Base-by-base conservation (phyloP, 2,113 vertebrate genomes). In the Alethe diademata region DNA sequence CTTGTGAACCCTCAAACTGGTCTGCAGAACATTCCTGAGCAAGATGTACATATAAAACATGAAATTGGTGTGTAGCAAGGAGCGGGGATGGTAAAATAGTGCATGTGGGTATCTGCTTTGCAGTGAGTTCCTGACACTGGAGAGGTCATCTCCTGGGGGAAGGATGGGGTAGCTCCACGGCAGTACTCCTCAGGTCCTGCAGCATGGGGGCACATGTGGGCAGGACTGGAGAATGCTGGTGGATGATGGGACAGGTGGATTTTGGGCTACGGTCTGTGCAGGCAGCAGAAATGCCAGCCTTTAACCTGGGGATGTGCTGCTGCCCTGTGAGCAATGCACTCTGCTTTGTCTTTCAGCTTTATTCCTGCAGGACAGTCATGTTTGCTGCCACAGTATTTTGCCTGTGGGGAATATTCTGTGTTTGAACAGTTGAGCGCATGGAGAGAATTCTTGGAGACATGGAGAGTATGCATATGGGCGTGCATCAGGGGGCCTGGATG, bases 401-500 rank as follows among this genome's bases (percentile, higher is more conserved):
- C 71, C 89, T 50, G 33, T 72, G 70, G 92, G 82, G 57, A 93
- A 81, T 88, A 53, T 40, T 72, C 43, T 24, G 3, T 58, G n/a
- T 88, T 79, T 64, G 88, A 83, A 78, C 88, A 80, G 60, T 76
- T 86, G 75, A 92, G 62, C 45, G 6, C 47, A 58, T 19, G 35
- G 72, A 73, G 25, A 72, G 81, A 87, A 83, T 87, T 88, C 88
- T 92, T 74, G 53, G 58, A 80, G 90, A 47, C 56, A 72, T 8
- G 12, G 92, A 82, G 81, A 82, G 78, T 31, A 6, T 74, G 35
- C 88, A 78, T 90, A 92, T 94, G 74, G 88, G 75, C 0, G 0
- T 84, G 71, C 90, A 88, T 88, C 88, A 92, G 65, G 91, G 91
- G 82, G 93, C 60, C 90, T 92, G 91, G 75, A 84, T 84, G 61